A percentile compares a stretch with the other conserved stretches of the same genome.
These are phyloP conservation scores for Chirona hameri DNA, from an alignment of 2,888 invertebrate species.

Conservation along the genomic window DNA sequence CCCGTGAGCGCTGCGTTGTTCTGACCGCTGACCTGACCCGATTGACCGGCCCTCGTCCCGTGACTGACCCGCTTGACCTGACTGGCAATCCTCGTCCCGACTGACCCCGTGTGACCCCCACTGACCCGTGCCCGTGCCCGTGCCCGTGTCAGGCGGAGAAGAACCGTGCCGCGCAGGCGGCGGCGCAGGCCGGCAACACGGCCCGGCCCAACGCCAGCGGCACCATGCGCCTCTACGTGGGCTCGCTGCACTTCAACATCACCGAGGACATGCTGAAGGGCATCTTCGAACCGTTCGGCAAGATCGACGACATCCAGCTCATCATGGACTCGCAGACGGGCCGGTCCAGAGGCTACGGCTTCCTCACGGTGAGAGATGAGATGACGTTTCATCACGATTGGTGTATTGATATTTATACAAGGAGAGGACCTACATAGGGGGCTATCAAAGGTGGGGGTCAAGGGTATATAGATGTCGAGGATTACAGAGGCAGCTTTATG, in stretches of 20 bases:
- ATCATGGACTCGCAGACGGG: slow-evolving; percentile 94
- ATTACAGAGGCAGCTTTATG: too few species aligned
- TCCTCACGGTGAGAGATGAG: slow-evolving; percentile 70
- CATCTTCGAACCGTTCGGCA: slow-evolving; percentile 98
- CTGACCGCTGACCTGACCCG: background rate
- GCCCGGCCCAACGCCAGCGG: slow-evolving; percentile 71
- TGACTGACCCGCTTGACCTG: too few species aligned
- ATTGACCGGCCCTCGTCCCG: too few species aligned
- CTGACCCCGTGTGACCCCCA: background rate
- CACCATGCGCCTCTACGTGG: slow-evolving; percentile 95
- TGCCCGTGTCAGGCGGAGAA: slow-evolving; percentile 66
- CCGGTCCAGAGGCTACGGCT: slow-evolving; percentile 95
- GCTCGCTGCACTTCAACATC: slow-evolving; percentile 96
- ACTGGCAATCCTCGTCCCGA: too few species aligned
- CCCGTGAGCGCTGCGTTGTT: too few species aligned
- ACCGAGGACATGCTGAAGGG: slow-evolving; percentile 98
- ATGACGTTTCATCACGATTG: too few species aligned
- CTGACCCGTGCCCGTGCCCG: background rate
- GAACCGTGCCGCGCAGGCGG: slow-evolving; percentile 79
- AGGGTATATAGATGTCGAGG: too few species aligned
- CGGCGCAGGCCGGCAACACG: slow-evolving; percentile 88
- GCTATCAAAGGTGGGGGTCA: too few species aligned
- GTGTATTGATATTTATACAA: too few species aligned
- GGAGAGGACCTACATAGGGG: too few species aligned
- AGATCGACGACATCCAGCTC: slow-evolving; percentile 90